Percentiles rank a stretch among this genome's conserved stretches.
These are phyloP conservation scores for Nyctereutes procyonoides DNA, from an alignment of 2,113 vertebrate species.

Conservation along the genomic window DNA sequence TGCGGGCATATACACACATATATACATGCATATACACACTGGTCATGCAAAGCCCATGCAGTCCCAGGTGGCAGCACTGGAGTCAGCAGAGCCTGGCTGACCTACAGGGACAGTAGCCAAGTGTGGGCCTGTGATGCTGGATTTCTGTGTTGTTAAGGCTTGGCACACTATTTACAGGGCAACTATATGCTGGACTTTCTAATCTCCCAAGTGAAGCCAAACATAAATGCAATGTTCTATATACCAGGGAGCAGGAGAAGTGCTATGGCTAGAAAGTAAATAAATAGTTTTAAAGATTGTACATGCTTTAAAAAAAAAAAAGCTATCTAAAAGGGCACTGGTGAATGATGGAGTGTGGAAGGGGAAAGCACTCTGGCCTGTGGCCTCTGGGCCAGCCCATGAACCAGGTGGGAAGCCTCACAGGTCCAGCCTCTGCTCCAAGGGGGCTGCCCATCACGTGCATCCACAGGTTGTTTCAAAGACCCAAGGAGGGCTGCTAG, in stretches of 20 bases:
- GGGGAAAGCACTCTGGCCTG: background rate
- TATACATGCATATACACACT: background rate
- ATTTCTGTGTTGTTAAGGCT: background rate
- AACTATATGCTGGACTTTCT: background rate
- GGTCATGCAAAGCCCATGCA: background rate
- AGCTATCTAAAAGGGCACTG: background rate
- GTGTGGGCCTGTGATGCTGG: background rate
- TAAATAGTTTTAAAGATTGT: too few species aligned
- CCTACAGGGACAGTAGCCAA: background rate
- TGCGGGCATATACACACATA: accelerated
- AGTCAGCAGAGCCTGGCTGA: background rate
- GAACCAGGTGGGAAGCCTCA: background rate
- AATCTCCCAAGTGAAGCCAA: background rate
- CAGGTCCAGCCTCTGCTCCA: background rate
- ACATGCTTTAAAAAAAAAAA: background rate
- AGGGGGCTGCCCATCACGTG: background rate
- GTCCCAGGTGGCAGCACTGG: background rate
- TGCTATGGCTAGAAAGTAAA: background rate
- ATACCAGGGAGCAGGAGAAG: background rate
- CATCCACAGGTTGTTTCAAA: background rate
- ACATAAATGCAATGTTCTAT: accelerated
- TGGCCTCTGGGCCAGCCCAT: background rate
- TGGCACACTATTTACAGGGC: accelerated
- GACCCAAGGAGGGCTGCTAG: too few species aligned
- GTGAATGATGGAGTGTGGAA: too few species aligned